These are phyloP conservation scores for Podarcis siculus DNA, from an alignment of 2,797 vertebrate species.

Conservation along the genomic window DNA sequence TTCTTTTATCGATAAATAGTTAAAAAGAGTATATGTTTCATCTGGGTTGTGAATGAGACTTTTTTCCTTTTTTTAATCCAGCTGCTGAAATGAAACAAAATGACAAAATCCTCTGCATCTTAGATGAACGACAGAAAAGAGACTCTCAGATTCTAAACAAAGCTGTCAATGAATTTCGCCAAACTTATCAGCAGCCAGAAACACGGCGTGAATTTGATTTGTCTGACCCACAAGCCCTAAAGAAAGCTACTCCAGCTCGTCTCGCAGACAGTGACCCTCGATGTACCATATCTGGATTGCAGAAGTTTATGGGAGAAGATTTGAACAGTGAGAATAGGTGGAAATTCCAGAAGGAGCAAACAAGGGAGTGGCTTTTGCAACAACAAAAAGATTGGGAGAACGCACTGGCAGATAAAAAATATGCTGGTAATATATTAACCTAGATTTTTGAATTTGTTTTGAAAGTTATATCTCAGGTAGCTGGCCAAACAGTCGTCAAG, in stretches of 20 bases:
- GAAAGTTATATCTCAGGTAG: not conserved
- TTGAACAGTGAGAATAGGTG: constrained; percentile 69
- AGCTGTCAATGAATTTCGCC: constrained; percentile 76
- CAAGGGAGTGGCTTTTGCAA: constrained; percentile 85
- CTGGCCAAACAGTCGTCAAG: not conserved
- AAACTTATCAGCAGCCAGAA: constrained; percentile 80
- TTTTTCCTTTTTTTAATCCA: constrained; percentile 51
- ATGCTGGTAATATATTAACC: constrained; percentile 76
- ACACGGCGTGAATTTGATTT: constrained; percentile 83
- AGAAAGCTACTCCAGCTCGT: constrained; percentile 72
- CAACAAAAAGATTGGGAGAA: constrained; percentile 81
- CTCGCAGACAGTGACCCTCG: constrained; percentile 70
- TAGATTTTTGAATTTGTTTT: not conserved
- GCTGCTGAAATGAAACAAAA: constrained; percentile 76
- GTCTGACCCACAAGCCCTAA: constrained; percentile 78
- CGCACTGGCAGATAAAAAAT: constrained; percentile 70
- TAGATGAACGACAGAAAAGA: constrained; percentile 76
- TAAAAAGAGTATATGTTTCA: not conserved
- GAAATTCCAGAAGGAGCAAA: constrained; percentile 86
- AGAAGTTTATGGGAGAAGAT: constrained; percentile 89
- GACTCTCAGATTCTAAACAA: constrained; percentile 71
- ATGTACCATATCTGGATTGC: constrained; percentile 78
- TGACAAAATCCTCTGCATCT: constrained; percentile 74
- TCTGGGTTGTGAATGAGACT: not conserved
- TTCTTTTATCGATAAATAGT: not conserved